Conservation (phyloP, 2,113 vertebrate species). For the Dolichallabes microphthalmus region DNA sequence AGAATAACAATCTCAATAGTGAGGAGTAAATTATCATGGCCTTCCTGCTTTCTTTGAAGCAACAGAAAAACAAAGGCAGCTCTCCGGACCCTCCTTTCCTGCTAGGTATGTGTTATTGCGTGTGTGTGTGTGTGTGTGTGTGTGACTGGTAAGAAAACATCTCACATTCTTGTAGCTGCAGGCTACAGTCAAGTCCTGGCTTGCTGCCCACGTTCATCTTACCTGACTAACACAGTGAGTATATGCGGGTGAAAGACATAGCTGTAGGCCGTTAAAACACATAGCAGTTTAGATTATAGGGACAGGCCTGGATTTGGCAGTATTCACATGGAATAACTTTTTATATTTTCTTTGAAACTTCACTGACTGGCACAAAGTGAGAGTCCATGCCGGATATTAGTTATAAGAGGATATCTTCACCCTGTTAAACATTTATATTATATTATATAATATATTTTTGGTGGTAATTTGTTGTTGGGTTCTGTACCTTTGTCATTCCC, state of each 20-base stretch:
- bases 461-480: background rate
- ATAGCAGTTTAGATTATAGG: background rate
- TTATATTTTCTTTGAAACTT: background rate
- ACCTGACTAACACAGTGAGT: slow-evolving; percentile 31
- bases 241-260: slow-evolving; percentile 16
- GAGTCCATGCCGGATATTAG: background rate
- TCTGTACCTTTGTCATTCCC: background rate
- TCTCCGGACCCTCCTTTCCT: slow-evolving; percentile 33
- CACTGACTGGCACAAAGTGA: background rate
- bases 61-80: slow-evolving; percentile 39
- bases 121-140: background rate
- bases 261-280: slow-evolving; percentile 23
- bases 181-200: slow-evolving; percentile 61
- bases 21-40: slow-evolving; percentile 34
- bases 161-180: slow-evolving; percentile 58
- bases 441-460: background rate
- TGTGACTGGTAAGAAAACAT: slow-evolving; percentile 29
- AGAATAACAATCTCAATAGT: slow-evolving; percentile 21
- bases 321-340: background rate
- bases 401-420: background rate
- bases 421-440: background rate
- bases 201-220: slow-evolving; percentile 39
- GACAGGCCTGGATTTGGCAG: background rate
- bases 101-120: slow-evolving; percentile 1
- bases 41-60: slow-evolving; percentile 27